Conservation (phyloP, 1,140 invertebrate species). For the Palaemon carinicauda region DNA sequence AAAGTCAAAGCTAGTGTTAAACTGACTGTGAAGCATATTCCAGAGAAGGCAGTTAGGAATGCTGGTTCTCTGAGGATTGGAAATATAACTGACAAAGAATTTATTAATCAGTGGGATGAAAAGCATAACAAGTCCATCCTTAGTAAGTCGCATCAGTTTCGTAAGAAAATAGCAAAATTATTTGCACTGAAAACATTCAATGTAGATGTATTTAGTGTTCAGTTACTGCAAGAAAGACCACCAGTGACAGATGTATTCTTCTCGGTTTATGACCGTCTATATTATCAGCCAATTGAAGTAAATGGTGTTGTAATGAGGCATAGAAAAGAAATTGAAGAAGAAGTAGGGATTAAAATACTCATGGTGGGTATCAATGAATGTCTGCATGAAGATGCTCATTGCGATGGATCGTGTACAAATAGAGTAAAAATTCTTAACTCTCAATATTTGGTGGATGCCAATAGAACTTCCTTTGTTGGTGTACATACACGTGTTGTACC, state of each 20-base stretch:
- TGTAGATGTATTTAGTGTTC: conserved; percentile 95
- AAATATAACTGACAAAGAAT: conserved; percentile 94
- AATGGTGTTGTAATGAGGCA: conserved; percentile 95
- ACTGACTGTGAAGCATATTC: conserved; percentile 91
- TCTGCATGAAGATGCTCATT: conserved; percentile 92
- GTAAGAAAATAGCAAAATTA: conserved; percentile 79
- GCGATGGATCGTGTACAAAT: conserved; percentile 96
- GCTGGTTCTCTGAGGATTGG: conserved; percentile 92
- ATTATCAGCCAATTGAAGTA: conserved; percentile 91
- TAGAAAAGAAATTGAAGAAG: conserved; percentile 80
- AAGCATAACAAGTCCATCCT: conserved; percentile 81
- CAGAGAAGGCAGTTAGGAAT: conserved; percentile 93
- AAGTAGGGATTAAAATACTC: conserved; percentile 93
- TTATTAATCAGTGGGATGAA: conserved; percentile 93
- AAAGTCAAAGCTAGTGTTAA: conserved; percentile 80
- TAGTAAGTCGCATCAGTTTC: conserved; percentile 88
- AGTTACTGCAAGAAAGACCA: conserved; percentile 82
- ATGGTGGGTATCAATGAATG: conserved; percentile 99
- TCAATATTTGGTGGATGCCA: conserved; percentile 96
- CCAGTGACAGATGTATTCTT: conserved; percentile 92
- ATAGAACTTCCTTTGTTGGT: conserved; percentile 93
- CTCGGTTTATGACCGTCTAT: conserved; percentile 93
- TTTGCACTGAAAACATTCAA: conserved; percentile 86
- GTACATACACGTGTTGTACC: conserved; percentile 84
- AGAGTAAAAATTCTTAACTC: conserved; percentile 85